Evolutionary conservation across 1,140 invertebrate genomes (phyloP).

Genomic region (Neomicropteryx cornuta): DNA sequence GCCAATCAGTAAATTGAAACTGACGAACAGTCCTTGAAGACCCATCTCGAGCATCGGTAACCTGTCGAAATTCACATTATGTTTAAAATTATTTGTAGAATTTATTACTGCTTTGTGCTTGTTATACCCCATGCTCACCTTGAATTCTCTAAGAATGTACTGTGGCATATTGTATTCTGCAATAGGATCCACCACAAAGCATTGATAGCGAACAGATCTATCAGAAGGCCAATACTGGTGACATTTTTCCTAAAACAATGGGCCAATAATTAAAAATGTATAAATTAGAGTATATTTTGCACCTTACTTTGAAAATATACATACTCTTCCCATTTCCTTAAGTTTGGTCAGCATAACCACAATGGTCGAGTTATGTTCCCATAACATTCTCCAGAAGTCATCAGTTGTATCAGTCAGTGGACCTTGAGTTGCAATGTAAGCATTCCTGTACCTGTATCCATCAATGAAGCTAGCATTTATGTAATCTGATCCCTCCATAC

Average conservation of each 20-base stretch:
- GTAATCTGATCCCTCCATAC: slow-evolving; percentile 94
- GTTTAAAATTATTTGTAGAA: not conserved
- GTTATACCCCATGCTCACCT: slow-evolving; percentile 42
- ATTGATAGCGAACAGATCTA: slow-evolving; percentile 89
- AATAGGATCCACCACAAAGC: slow-evolving; percentile 96
- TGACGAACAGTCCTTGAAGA: slow-evolving; percentile 93
- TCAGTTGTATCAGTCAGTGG: slow-evolving; percentile 92
- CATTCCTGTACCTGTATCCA: slow-evolving; percentile 80
- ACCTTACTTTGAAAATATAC: slow-evolving; percentile 19
- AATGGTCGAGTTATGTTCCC: slow-evolving; percentile 99
- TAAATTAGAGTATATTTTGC: not conserved
- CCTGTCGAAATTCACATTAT: slow-evolving; percentile 30
- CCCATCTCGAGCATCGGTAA: slow-evolving; percentile 87
- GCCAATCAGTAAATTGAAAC: slow-evolving; percentile 99
- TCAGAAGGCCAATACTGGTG: slow-evolving; percentile 99
- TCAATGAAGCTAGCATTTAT: slow-evolving; percentile 99
- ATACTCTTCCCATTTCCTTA: slow-evolving; percentile 91
- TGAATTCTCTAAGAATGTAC: slow-evolving; percentile 97
- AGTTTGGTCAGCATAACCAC: slow-evolving; percentile 98
- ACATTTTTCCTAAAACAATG: slow-evolving; percentile 76
- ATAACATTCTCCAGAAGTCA: slow-evolving; percentile 99
- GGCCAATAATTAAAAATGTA: too few relatives aligned
- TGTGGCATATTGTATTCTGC: slow-evolving; percentile 99
- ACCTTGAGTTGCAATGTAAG: slow-evolving; percentile 98
- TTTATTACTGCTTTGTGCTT: not conserved